These are phyloP conservation scores for Rhynchophorus ferrugineus DNA, from an alignment of 1,140 invertebrate genomes.

Conservation along the genomic window DNA sequence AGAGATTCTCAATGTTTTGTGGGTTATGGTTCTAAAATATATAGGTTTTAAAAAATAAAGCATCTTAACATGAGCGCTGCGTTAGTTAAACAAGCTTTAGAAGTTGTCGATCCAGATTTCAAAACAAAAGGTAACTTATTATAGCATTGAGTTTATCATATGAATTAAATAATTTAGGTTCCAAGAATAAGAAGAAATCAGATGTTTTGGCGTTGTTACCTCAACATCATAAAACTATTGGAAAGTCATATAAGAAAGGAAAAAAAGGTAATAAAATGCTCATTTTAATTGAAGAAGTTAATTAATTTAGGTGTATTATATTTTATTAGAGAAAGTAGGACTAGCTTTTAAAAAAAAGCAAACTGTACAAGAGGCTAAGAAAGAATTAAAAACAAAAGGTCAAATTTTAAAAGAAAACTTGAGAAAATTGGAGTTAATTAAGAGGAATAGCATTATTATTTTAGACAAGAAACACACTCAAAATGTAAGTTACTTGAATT, in stretches of 20 bases:
- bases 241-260: conserved; percentile 31
- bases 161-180: neutral
- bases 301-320: conserved; percentile 28
- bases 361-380: conserved; percentile 31
- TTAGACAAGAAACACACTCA: conserved; percentile 33
- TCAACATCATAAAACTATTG: conserved; percentile 24
- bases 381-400: conserved; percentile 29
- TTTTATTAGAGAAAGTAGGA: conserved; percentile 29
- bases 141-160: conserved; percentile 16
- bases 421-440: conserved; percentile 37
- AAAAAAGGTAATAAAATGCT: conserved; percentile 38
- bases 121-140: conserved; percentile 14
- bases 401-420: conserved; percentile 41
- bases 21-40: too few relatives aligned
- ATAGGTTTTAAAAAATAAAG: too few relatives aligned
- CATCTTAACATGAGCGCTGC: conserved; percentile 46
- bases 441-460: conserved; percentile 35
- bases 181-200: conserved; percentile 21
- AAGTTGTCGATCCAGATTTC: conserved; percentile 42
- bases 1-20: too few relatives aligned
- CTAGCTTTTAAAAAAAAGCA: conserved; percentile 28
- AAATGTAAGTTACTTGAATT: conserved; percentile 24
- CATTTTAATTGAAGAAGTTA: conserved; percentile 35
- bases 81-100: conserved; percentile 43
- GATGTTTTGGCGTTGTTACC: conserved; percentile 30